Percentiles rank a stretch among this genome's conserved stretches.
These are phyloP conservation scores for Leptinotarsa lineolata DNA, from an alignment of 1,140 invertebrate species.

Conservation along the genomic window DNA sequence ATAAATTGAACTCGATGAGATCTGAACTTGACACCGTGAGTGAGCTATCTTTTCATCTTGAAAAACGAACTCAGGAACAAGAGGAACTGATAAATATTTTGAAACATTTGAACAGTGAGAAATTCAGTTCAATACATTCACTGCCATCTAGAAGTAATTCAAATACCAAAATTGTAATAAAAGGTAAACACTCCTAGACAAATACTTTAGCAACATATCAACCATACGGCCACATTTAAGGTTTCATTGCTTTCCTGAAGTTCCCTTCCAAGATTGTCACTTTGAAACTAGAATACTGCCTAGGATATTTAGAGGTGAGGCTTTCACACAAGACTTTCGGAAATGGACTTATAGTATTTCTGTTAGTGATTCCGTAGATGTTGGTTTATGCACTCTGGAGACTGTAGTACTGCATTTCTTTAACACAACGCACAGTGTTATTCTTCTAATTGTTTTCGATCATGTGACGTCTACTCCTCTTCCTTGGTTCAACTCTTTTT, in stretches of 20 bases:
- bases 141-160: too few species aligned
- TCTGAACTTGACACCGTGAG: too few species aligned
- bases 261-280: not conserved
- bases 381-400: not conserved
- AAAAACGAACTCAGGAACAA: too few species aligned
- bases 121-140: too few species aligned
- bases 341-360: conserved; percentile 2
- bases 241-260: not conserved
- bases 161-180: too few species aligned
- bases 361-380: conserved; percentile 9
- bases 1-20: too few species aligned
- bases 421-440: not conserved
- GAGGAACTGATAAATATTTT: too few species aligned
- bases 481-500: conserved; percentile 1
- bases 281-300: conserved; percentile 8
- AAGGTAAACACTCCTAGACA: too few species aligned
- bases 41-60: too few species aligned
- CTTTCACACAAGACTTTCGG: conserved; percentile 7
- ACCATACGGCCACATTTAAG: not conserved
- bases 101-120: too few species aligned
- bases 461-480: not conserved
- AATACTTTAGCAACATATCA: too few species aligned
- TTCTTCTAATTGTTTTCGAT: not conserved
- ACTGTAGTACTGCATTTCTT: not conserved
- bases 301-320: not conserved